Conservation (phyloP, 2,888 invertebrate genomes). For the Callimorpha dominula region DNA sequence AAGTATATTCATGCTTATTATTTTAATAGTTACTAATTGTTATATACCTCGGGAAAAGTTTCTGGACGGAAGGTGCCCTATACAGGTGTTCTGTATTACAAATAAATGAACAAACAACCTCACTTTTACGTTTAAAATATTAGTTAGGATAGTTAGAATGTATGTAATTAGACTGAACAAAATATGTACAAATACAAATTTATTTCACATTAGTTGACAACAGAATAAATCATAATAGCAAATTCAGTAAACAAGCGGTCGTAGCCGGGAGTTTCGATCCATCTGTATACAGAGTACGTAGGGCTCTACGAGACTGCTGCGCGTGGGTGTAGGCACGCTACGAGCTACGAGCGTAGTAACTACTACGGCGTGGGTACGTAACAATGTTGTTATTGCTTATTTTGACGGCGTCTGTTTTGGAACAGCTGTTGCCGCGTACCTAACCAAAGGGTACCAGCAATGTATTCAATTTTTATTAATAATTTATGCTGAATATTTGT, state of each 20-base stretch:
- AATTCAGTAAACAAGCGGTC: slow-evolving; percentile 31
- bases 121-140: too few relatives aligned
- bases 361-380: slow-evolving; percentile 49
- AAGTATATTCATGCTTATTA: too few relatives aligned
- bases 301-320: slow-evolving; percentile 54
- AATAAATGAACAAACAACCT: too few relatives aligned
- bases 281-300: slow-evolving; percentile 21
- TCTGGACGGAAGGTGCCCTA: too few relatives aligned
- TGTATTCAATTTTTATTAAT: background rate
- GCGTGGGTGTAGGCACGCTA: slow-evolving; percentile 67
- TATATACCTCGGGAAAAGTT: too few relatives aligned
- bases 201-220: slow-evolving; percentile 4
- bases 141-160: too few relatives aligned
- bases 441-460: slow-evolving; percentile 12
- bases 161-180: too few relatives aligned
- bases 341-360: slow-evolving; percentile 52
- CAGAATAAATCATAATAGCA: slow-evolving; percentile 19
- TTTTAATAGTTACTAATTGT: too few relatives aligned
- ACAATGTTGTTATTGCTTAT: slow-evolving; percentile 57
- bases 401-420: slow-evolving; percentile 47
- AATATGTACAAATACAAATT: background rate
- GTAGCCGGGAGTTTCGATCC: slow-evolving; percentile 24
- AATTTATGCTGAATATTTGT: background rate
- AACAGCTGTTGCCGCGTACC: slow-evolving; percentile 51
- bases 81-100: too few relatives aligned